Conservation (phyloP, 2,113 vertebrate genomes). For the Mormyrus iriodes region DNA sequence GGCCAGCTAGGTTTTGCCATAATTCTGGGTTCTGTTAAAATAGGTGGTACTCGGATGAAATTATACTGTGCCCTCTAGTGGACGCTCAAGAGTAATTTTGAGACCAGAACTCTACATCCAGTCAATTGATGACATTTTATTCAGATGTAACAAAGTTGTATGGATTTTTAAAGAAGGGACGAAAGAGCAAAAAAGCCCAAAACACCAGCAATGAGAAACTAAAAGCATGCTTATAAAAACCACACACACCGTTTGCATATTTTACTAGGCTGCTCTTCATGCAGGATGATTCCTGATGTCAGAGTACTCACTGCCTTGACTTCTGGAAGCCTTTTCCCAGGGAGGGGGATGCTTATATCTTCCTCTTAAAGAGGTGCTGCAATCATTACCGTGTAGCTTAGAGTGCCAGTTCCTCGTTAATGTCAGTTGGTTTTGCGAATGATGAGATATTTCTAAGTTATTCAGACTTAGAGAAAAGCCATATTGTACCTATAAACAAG, state of each 20-base stretch:
- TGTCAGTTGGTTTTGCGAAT: not conserved
- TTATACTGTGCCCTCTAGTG: not conserved
- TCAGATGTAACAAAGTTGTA: not conserved
- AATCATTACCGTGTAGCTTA: not conserved
- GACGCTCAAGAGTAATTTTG: not conserved
- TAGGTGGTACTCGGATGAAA: not conserved
- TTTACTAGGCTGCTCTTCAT: not conserved
- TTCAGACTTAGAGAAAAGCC: not conserved
- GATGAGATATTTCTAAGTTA: not conserved
- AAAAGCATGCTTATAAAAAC: not conserved
- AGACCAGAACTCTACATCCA: not conserved
- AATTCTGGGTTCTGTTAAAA: not conserved
- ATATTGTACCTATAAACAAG: not conserved
- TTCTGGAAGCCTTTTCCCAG: not conserved
- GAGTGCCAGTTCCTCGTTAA: not conserved
- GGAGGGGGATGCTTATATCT: not conserved
- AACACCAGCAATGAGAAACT: not conserved
- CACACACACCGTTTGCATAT: not conserved
- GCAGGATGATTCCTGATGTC: not conserved
- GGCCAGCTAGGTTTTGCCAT: not conserved
- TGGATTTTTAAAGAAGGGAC: not conserved
- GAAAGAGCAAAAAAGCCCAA: not conserved
- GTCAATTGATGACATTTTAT: not conserved
- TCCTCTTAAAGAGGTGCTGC: not conserved
- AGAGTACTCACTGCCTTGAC: not conserved